phyloP scores from a whole-genome alignment of 2,888 invertebrate species.

The Meganola albula region DNA sequence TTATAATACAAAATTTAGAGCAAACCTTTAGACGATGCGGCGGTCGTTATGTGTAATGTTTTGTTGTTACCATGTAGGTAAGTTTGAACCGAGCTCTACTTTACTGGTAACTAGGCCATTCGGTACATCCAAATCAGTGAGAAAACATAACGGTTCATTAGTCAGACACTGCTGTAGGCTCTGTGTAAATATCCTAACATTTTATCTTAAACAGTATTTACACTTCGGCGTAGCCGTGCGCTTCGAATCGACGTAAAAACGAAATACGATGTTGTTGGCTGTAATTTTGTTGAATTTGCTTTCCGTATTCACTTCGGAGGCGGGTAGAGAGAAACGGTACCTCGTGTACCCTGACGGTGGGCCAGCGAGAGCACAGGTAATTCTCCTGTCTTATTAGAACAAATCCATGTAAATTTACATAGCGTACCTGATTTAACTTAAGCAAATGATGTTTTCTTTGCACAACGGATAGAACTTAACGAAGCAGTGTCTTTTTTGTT shows the following conservation, averaged over 20 bases:
- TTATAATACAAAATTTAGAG: constrained; percentile 13
- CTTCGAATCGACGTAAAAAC: constrained; percentile 34
- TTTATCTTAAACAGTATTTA: constrained; percentile 60
- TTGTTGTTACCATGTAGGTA: constrained; percentile 30
- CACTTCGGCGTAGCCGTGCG: constrained; percentile 41
- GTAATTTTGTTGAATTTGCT: constrained; percentile 59
- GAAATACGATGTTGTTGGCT: constrained; percentile 42
- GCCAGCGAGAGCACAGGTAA: constrained; percentile 79
- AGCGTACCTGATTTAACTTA: constrained; percentile 56
- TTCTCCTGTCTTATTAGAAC: constrained; percentile 31
- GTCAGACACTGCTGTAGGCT: constrained; percentile 48
- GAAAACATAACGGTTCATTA: constrained; percentile 77
- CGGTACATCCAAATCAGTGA: constrained; percentile 56
- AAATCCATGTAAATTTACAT: constrained; percentile 53
- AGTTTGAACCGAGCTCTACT: constrained; percentile 21
- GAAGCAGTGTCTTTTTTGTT: constrained; percentile 67
- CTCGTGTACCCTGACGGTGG: constrained; percentile 79
- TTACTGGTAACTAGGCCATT: constrained; percentile 35
- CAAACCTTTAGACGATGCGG: constrained; percentile 10
- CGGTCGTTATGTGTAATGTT: constrained; percentile 31
- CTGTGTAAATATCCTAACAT: constrained; percentile 57
- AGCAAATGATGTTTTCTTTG: constrained; percentile 70
- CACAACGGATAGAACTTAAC: constrained; percentile 61
- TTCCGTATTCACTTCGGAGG: constrained; percentile 34
- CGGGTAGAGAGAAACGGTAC: constrained; percentile 67